These are phyloP conservation scores for Tangara arthus DNA, from an alignment of 2,797 vertebrate genomes.

Conservation along the genomic window DNA sequence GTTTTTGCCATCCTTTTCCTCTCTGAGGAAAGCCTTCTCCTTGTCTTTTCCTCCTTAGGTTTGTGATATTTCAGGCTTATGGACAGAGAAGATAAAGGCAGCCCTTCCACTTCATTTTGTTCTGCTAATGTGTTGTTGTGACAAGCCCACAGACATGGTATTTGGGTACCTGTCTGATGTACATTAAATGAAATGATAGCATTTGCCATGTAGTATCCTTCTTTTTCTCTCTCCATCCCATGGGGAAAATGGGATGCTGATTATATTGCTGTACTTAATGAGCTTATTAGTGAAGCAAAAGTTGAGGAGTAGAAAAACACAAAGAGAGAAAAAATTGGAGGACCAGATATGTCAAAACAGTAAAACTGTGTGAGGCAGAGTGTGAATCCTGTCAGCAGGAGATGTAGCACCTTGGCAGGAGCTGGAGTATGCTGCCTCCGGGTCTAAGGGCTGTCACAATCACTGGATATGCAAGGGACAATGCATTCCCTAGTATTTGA, in stretches of 20 bases:
- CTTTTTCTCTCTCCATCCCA: neutral
- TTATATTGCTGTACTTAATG: neutral
- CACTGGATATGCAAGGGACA: neutral
- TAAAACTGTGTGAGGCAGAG: neutral
- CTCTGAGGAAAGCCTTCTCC: neutral
- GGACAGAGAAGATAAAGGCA: neutral
- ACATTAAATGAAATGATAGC: neutral
- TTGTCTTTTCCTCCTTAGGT: neutral
- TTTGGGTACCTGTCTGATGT: neutral
- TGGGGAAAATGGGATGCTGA: neutral
- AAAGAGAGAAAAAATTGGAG: neutral
- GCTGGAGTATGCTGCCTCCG: neutral
- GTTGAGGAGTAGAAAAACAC: neutral
- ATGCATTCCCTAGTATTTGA: neutral
- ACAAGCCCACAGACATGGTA: neutral
- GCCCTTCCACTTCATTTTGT: neutral
- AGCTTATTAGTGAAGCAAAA: slow-evolving; percentile 16
- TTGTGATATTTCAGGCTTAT: neutral
- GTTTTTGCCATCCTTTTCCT: neutral
- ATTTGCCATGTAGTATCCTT: neutral
- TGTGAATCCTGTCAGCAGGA: neutral
- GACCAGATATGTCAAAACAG: neutral
- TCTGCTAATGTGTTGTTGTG: neutral
- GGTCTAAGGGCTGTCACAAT: neutral
- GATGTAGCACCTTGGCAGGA: neutral